Evolutionary conservation across 2,113 vertebrate genomes (phyloP).

Genomic region (Pampusana beccarii): DNA sequence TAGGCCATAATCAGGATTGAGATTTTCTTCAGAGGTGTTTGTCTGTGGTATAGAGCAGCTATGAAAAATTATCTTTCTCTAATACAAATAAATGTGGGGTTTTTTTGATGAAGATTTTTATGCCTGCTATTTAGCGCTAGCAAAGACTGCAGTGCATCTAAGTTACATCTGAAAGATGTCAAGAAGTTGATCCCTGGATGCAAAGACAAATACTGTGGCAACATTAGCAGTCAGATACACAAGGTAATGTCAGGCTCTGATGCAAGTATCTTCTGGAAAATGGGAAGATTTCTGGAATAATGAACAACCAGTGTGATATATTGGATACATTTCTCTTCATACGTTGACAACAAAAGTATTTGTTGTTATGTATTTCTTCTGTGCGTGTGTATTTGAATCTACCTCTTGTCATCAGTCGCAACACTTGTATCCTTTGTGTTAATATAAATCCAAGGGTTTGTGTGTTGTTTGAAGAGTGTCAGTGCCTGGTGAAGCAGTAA

Average conservation of each 20-base stretch:
- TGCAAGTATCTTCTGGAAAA: neutral
- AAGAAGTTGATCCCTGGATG: neutral
- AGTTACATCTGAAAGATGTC: neutral
- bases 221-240: neutral
- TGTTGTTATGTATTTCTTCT: neutral
- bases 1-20: neutral
- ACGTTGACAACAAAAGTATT: neutral
- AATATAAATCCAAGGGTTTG: neutral
- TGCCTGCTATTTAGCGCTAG: neutral
- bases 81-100: neutral
- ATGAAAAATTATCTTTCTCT: neutral
- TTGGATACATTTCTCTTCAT: neutral
- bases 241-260: neutral
- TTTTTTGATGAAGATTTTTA: neutral
- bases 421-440: neutral
- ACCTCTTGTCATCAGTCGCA: neutral
- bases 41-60: neutral
- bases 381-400: neutral
- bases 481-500: neutral
- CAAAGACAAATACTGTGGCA: neutral
- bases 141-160: neutral
- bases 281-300: neutral
- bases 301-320: neutral
- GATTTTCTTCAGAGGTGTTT: neutral
- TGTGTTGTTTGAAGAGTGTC: neutral